Percentiles rank a stretch among this genome's conserved stretches.
phyloP scores from a whole-genome alignment of 2,113 vertebrate species.

The Poeciliopsis occidentalis region DNA sequence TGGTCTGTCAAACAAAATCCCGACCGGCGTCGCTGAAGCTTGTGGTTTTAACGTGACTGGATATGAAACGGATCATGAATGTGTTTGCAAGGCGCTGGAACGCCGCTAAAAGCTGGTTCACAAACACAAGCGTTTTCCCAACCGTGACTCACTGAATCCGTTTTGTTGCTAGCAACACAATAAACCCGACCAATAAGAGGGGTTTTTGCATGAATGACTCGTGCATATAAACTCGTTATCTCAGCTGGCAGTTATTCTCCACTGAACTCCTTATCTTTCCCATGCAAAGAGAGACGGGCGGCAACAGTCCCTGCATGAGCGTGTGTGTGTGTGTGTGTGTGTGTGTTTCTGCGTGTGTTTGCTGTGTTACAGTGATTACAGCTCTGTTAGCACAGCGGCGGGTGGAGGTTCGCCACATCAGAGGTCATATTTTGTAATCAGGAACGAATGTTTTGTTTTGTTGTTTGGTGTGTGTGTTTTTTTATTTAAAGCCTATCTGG shows the following conservation, averaged over 20 bases:
- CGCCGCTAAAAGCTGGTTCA: too few relatives aligned
- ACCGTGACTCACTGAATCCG: too few relatives aligned
- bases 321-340: constrained; percentile 28
- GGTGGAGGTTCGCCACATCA: constrained; percentile 51
- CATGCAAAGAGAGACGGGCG: constrained; percentile 46
- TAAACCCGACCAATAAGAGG: too few relatives aligned
- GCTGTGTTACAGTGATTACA: constrained; percentile 53
- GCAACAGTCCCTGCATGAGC: constrained; percentile 23
- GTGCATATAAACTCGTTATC: constrained; percentile 50
- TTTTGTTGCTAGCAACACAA: too few relatives aligned
- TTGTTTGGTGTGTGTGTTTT: too few relatives aligned
- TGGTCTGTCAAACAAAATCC: not conserved
- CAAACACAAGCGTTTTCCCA: too few relatives aligned
- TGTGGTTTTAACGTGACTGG: too few relatives aligned
- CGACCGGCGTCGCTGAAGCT: too few relatives aligned
- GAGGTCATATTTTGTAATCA: constrained; percentile 50
- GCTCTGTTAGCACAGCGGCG: constrained; percentile 37
- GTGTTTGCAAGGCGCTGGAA: too few relatives aligned
- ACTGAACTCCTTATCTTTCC: constrained; percentile 60
- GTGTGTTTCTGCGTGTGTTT: not conserved
- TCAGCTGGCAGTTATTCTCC: constrained; percentile 41
- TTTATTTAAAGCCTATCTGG: constrained; percentile 29
- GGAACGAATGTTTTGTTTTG: constrained; percentile 34
- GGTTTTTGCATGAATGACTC: constrained; percentile 32
- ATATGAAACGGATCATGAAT: too few relatives aligned